These are phyloP conservation scores for Tinea semifulvella DNA, from an alignment of 2,888 invertebrate species.

Conservation along the genomic window DNA sequence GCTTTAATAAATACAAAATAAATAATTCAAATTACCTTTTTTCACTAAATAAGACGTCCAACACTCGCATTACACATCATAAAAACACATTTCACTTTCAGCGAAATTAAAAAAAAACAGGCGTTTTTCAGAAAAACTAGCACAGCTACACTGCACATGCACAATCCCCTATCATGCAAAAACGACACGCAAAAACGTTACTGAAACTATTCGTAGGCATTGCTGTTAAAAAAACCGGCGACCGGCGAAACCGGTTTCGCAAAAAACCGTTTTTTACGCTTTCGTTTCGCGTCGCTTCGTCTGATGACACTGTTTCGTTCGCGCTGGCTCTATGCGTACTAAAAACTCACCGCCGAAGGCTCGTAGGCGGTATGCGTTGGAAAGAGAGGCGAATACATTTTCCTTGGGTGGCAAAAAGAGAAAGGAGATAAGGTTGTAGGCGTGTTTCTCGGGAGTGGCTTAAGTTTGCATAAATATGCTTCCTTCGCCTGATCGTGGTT, in stretches of 20 bases:
- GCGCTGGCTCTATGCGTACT: slow-evolving; percentile 52
- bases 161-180: neutral
- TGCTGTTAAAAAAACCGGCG: slow-evolving; percentile 12
- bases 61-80: slow-evolving; percentile 29
- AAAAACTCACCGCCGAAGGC: slow-evolving; percentile 53
- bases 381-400: slow-evolving; percentile 32
- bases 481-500: slow-evolving; percentile 1
- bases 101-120: slow-evolving; percentile 23
- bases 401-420: slow-evolving; percentile 27
- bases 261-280: slow-evolving; percentile 17
- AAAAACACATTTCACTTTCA: slow-evolving; percentile 22
- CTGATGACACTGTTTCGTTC: slow-evolving; percentile 22
- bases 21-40: slow-evolving; percentile 29
- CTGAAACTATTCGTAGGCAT: slow-evolving; percentile 8
- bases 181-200: slow-evolving; percentile 13
- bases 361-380: slow-evolving; percentile 49
- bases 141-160: slow-evolving; percentile 16
- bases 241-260: slow-evolving; percentile 3
- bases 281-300: slow-evolving; percentile 12
- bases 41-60: slow-evolving; percentile 26
- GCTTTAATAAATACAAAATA: too few species aligned
- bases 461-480: slow-evolving; percentile 48
- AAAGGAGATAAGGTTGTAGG: slow-evolving; percentile 32
- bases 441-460: slow-evolving; percentile 44
- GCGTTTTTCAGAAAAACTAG: slow-evolving; percentile 21